Conservation (phyloP, 2,888 invertebrate species). For the Halictus ligatus region DNA sequence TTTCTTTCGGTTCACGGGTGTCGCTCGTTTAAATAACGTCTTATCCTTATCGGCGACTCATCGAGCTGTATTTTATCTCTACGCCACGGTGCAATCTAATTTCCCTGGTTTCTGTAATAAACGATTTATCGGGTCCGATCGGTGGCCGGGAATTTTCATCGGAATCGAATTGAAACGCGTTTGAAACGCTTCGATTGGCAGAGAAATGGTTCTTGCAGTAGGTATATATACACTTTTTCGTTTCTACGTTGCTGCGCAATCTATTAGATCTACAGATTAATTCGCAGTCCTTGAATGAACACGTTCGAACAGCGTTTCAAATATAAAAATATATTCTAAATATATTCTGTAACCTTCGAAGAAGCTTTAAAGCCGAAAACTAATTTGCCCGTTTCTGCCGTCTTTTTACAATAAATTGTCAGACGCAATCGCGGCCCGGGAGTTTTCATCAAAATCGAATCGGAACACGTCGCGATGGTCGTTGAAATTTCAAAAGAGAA, state of each 20-base stretch:
- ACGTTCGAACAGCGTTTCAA: neutral
- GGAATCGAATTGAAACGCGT: neutral
- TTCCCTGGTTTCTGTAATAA: neutral
- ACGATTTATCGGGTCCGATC: neutral
- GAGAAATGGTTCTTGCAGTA: neutral
- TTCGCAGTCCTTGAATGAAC: neutral
- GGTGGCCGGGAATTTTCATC: neutral
- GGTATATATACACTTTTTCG: neutral
- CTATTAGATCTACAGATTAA: neutral
- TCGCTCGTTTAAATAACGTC: conserved; percentile 8
- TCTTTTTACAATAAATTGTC: neutral
- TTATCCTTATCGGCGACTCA: neutral
- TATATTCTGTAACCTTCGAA: neutral
- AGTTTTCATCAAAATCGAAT: neutral
- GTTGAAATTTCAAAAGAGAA: neutral
- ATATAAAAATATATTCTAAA: too few species aligned
- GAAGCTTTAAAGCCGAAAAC: neutral
- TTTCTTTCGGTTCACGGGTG: conserved; percentile 3
- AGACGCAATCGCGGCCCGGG: neutral
- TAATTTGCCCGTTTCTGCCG: neutral
- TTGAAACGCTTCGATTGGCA: too few species aligned
- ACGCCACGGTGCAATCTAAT: neutral
- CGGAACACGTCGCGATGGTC: neutral
- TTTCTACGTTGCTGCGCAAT: neutral
- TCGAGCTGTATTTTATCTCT: neutral